Evolutionary conservation across 2,888 invertebrate genomes (phyloP), one percentile per base, ranked within the genome.

Genomic region (Mechanitis mazaeus): DNA sequence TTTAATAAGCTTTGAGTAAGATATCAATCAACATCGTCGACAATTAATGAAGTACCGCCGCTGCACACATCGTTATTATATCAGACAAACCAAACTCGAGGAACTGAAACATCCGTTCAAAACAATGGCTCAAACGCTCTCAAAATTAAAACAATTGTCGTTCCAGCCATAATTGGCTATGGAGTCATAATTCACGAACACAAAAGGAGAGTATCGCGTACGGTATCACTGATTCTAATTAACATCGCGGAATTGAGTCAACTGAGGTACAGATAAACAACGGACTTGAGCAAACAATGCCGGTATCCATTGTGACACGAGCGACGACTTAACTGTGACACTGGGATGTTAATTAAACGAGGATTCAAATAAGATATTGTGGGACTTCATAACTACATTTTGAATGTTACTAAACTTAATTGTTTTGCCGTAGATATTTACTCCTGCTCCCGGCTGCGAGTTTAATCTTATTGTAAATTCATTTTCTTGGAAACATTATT

Each of bases 281-380:
- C 72, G 67, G 69, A 67, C 69, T 69, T 64, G 68, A 67, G 73
- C 76, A 79, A 85, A 86, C 84, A 86, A 86, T 83, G 84, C 76
- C 76, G 69, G 70, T 71, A 74, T 68, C 69, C 67, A 74, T 75
- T 76, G 73, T 76, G 68, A 66, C 69, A 70, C 69, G 67, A 77
- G 76, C 80, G 71, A 72, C 70, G 79, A 77, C 81, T 84, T 85
- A 86, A 87, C 85, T 81, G 80, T 84, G 83, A 85, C 87, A 85
- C 82, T 50, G 50, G 47, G 50, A 31, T 50, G 81, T 87, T 87
- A 85, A 87, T 87, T 87, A 86, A 85, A 81, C 76, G 80, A 78
- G 78, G 80, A 78, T 77, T 77, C 73, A 75, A 78, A 79, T 79
- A 77, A 78, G 80, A 79, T 79, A 78, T 71, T 78, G 79, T 80